Evolutionary conservation across 1,140 invertebrate species (phyloP).

Genomic region (Drosophila punjabiensis): DNA sequence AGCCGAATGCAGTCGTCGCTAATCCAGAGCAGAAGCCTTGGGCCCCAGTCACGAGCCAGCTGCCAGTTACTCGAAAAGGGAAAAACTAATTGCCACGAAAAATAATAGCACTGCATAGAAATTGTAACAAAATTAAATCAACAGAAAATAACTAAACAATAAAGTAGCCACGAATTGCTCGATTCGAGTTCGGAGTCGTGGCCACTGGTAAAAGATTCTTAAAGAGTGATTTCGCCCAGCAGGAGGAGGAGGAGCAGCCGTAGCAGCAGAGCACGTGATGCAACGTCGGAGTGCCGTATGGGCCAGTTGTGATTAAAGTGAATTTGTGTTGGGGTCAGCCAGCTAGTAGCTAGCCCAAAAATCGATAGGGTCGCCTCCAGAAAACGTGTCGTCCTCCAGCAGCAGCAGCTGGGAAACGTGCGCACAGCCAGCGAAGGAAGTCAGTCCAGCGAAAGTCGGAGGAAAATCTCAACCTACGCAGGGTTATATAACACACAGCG

Average conservation of each 20-base stretch:
- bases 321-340: slow-evolving; percentile 39
- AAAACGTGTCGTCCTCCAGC: slow-evolving; percentile 39
- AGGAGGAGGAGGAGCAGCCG: not conserved
- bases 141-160: slow-evolving; percentile 21
- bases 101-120: slow-evolving; percentile 16
- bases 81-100: slow-evolving; percentile 39
- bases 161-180: slow-evolving; percentile 15
- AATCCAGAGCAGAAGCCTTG: slow-evolving; percentile 46
- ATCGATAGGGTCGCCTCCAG: slow-evolving; percentile 49
- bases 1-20: slow-evolving; percentile 38
- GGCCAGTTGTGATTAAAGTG: slow-evolving; percentile 48
- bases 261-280: slow-evolving; percentile 43
- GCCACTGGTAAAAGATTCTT: not conserved
- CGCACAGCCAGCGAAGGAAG: slow-evolving; percentile 41
- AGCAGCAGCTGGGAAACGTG: slow-evolving; percentile 48
- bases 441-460: slow-evolving; percentile 18
- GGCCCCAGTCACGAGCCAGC: slow-evolving; percentile 43
- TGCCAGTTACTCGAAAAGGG: slow-evolving; percentile 36
- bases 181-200: slow-evolving; percentile 2
- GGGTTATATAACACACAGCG: slow-evolving; percentile 65
- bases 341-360: slow-evolving; percentile 27
- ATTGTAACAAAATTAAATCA: slow-evolving; percentile 13
- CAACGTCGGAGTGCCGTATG: slow-evolving; percentile 42
- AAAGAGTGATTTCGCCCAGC: not conserved
- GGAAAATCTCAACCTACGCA: slow-evolving; percentile 56